Evolutionary conservation across 1,140 invertebrate species (phyloP).

Genomic region (Drosophila arawakana): DNA sequence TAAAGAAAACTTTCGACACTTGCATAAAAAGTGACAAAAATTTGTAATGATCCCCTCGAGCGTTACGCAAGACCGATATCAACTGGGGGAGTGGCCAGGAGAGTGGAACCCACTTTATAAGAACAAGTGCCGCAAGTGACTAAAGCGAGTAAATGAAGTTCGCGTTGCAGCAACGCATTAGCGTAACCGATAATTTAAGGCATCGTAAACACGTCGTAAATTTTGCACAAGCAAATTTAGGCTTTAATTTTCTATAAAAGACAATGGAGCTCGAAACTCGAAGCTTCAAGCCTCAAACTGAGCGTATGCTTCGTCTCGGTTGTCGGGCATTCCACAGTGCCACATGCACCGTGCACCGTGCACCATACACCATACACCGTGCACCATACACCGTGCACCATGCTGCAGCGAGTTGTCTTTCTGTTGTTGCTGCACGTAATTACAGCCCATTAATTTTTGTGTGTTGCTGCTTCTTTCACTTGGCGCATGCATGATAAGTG

Average conservation of each 20-base stretch:
- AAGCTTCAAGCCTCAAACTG: not conserved
- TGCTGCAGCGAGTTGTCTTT: no score
- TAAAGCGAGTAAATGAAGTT: constrained; percentile 53
- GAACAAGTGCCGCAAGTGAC: constrained; percentile 6
- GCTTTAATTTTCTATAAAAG: constrained; percentile 63
- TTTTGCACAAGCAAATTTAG: constrained; percentile 71
- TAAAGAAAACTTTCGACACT: no score
- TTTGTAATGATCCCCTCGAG: no score
- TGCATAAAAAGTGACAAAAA: no score
- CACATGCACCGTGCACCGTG: not conserved
- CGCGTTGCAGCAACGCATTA: constrained; percentile 69
- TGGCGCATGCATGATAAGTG: constrained; percentile 71
- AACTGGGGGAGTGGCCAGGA: not conserved
- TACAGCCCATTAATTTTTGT: constrained; percentile 70
- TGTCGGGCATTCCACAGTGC: constrained; percentile 20
- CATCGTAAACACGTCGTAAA: constrained; percentile 81
- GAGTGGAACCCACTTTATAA: not conserved
- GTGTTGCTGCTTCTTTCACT: constrained; percentile 56
- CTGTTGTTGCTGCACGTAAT: constrained; percentile 53
- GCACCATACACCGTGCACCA: no score
- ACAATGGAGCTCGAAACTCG: constrained; percentile 22
- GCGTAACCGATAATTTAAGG: constrained; percentile 72
- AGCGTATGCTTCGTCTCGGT: constrained; percentile 23
- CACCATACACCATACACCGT: no score
- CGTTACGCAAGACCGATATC: not conserved